Evolutionary conservation across 2,113 vertebrate genomes (phyloP).

Genomic region (Atherinomorus stipes): DNA sequence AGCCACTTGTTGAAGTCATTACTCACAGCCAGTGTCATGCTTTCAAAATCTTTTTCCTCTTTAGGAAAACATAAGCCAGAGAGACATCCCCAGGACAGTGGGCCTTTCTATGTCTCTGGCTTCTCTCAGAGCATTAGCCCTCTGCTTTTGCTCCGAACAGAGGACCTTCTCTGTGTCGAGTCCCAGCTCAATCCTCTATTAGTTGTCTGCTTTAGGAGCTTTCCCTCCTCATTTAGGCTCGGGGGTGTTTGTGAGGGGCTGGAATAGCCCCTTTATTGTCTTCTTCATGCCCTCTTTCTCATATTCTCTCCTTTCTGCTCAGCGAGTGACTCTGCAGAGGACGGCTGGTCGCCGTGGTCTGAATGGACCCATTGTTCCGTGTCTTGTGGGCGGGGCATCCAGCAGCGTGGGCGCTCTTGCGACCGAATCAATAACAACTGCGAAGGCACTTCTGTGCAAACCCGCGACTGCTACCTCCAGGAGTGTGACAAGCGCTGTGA

Average conservation of each 20-base stretch:
- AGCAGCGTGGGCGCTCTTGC: slow-evolving; percentile 97
- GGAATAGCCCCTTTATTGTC: slow-evolving; percentile 81
- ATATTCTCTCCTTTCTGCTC: slow-evolving; percentile 62
- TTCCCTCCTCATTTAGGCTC: slow-evolving; percentile 61
- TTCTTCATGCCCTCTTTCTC: slow-evolving; percentile 53
- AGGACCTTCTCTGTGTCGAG: slow-evolving; percentile 51
- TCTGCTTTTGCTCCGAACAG: slow-evolving; percentile 45
- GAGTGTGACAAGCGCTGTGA: slow-evolving; percentile 99
- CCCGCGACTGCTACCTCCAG: slow-evolving; percentile 96
- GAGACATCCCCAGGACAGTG: slow-evolving; percentile 68
- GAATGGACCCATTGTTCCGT: slow-evolving; percentile 99
- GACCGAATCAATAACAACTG: slow-evolving; percentile 98
- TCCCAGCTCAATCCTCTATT: slow-evolving; percentile 76
- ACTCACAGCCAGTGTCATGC: slow-evolving; percentile 53
- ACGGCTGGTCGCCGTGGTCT: slow-evolving; percentile 98
- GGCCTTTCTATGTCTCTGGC: slow-evolving; percentile 40
- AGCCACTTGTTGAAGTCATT: slow-evolving; percentile 65
- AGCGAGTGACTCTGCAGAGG: slow-evolving; percentile 96
- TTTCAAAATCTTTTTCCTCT: slow-evolving; percentile 66
- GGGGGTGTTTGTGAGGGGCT: slow-evolving; percentile 54
- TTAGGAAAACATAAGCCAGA: slow-evolving; percentile 63
- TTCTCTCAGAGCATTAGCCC: slow-evolving; percentile 22
- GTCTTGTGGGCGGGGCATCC: slow-evolving; percentile 95
- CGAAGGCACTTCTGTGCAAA: slow-evolving; percentile 98
- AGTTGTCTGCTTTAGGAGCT: slow-evolving; percentile 68